Evolutionary conservation across 2,113 vertebrate species (phyloP).

Genomic region (Antechinus stuartii): DNA sequence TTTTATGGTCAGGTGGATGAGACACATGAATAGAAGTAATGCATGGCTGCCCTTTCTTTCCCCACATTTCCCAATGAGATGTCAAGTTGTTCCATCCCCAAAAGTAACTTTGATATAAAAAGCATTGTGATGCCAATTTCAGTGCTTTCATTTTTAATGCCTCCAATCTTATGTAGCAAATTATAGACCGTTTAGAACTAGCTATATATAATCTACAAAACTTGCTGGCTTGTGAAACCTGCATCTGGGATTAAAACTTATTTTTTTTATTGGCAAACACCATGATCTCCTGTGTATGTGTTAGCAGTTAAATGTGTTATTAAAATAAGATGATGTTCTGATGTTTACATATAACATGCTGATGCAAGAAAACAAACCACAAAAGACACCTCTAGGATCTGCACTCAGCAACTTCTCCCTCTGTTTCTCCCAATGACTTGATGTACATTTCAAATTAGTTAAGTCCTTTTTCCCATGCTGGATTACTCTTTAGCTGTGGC

Average conservation of each 20-base stretch:
- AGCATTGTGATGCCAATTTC: neutral
- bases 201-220: conserved; percentile 33
- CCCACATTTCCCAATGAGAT: conserved; percentile 40
- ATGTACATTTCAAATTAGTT: conserved; percentile 73
- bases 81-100: neutral
- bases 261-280: conserved; percentile 56
- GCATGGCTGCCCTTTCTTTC: conserved; percentile 39
- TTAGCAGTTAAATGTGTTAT: conserved; percentile 70
- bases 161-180: conserved; percentile 15
- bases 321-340: conserved; percentile 76
- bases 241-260: conserved; percentile 54
- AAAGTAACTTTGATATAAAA: conserved; percentile 2
- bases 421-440: conserved; percentile 55
- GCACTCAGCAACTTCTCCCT: conserved; percentile 72
- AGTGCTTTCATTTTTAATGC: conserved; percentile 3
- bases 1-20: conserved; percentile 7
- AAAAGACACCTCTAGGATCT: conserved; percentile 62
- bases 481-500: conserved; percentile 51
- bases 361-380: conserved; percentile 67
- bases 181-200: conserved; percentile 4
- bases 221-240: conserved; percentile 25
- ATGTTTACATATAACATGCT: conserved; percentile 74
- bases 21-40: conserved; percentile 25
- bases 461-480: conserved; percentile 64
- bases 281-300: conserved; percentile 57